Conservation (phyloP, 2,888 invertebrate genomes). For the Hypomecis punctinalis region DNA sequence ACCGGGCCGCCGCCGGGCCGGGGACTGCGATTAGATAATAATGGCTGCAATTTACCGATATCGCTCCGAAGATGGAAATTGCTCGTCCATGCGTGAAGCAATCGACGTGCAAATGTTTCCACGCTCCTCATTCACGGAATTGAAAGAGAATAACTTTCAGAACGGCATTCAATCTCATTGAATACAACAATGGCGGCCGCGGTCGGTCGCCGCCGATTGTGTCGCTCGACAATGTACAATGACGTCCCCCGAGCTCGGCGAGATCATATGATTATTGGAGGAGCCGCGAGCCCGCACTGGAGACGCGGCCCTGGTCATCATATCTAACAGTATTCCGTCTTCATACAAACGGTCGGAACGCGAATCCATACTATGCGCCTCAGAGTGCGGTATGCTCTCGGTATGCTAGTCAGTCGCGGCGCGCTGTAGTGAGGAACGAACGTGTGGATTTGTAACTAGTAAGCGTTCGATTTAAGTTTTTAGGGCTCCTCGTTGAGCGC, state of each 20-base stretch:
- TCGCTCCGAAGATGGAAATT: constrained; percentile 6
- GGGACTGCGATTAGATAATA: constrained; percentile 4
- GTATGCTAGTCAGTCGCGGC: no score
- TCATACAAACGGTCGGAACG: no score
- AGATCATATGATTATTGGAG: background rate
- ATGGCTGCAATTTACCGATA: constrained; percentile 11
- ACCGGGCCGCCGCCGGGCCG: background rate
- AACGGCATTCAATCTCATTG: constrained; percentile 5
- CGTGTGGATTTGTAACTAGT: no score
- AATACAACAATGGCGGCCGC: constrained; percentile 3
- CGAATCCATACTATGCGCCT: no score
- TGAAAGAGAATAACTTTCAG: constrained; percentile 8
- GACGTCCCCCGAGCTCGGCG: background rate
- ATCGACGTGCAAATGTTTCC: constrained; percentile 5
- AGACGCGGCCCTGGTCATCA: background rate
- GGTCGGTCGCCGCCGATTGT: background rate
- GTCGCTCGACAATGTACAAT: background rate
- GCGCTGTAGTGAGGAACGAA: no score
- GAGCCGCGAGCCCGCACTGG: background rate
- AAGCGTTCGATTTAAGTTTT: no score
- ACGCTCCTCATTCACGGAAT: constrained; percentile 2
- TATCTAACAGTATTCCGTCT: no score
- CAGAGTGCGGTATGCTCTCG: no score
- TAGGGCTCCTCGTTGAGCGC: no score
- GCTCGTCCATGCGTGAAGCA: constrained; percentile 7